Conservation (phyloP, 2,888 invertebrate genomes). For the Sarcophaga carnaria region DNA sequence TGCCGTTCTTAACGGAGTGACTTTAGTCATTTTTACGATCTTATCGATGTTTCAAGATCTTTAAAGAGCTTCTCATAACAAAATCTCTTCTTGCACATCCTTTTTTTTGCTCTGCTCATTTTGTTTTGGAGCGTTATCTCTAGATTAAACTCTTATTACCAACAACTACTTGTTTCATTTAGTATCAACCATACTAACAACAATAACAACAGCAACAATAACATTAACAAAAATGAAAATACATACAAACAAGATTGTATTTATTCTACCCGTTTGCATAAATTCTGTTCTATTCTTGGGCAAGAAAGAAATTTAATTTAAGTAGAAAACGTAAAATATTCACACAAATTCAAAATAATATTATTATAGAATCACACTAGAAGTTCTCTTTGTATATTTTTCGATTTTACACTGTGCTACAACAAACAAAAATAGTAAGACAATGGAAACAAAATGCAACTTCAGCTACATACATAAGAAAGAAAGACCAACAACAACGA, state of each 20-base stretch:
- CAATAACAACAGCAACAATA: background rate
- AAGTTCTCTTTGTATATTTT: slow-evolving; percentile 32
- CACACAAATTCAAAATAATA: no score
- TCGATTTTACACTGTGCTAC: slow-evolving; percentile 54
- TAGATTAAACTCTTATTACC: background rate
- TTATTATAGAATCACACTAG: background rate
- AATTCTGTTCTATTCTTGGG: slow-evolving; percentile 44
- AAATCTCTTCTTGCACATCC: slow-evolving; percentile 31
- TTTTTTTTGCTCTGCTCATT: slow-evolving; percentile 3
- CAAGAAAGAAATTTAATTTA: no score
- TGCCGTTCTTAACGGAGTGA: slow-evolving; percentile 52
- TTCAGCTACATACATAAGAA: slow-evolving; percentile 25
- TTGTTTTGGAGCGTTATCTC: background rate
- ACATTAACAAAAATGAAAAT: background rate
- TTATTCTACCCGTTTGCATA: background rate
- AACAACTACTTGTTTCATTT: slow-evolving; percentile 42
- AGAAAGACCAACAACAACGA: slow-evolving; percentile 5
- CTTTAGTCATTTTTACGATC: slow-evolving; percentile 65
- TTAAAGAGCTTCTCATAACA: slow-evolving; percentile 54
- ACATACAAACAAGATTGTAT: background rate
- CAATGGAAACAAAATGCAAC: background rate
- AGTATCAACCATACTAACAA: background rate
- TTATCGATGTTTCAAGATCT: slow-evolving; percentile 53
- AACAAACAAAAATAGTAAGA: slow-evolving; percentile 16
- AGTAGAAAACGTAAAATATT: no score